A percentile compares a stretch with the other conserved stretches of the same genome.
These are phyloP conservation scores for Peromyscus polionotus DNA, from an alignment of 2,113 vertebrate genomes.

Conservation along the genomic window DNA sequence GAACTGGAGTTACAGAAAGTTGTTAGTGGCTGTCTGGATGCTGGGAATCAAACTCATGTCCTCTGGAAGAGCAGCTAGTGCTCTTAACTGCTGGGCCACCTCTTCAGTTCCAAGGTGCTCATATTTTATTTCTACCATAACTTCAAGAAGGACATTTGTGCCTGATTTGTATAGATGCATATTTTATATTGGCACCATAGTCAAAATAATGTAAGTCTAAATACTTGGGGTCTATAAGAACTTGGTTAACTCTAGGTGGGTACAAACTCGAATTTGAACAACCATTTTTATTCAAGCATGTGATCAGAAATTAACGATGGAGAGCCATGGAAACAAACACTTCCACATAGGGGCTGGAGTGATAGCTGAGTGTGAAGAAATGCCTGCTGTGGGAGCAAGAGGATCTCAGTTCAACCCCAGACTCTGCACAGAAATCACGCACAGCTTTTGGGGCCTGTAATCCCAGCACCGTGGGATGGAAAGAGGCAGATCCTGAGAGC, in stretches of 20 bases:
- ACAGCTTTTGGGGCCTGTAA: background rate
- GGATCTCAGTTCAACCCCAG: background rate
- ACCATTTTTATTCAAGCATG: background rate
- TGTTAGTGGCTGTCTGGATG: background rate
- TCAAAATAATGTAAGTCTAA: background rate
- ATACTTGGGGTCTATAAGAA: background rate
- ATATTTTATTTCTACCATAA: background rate
- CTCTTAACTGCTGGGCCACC: background rate
- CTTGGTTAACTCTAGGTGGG: background rate
- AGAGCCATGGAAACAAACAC: background rate
- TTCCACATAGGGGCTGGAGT: background rate
- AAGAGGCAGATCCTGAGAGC: background rate
- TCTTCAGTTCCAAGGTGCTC: background rate
- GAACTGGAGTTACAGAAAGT: background rate
- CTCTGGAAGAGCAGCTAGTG: background rate
- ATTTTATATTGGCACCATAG: background rate
- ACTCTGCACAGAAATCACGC: background rate
- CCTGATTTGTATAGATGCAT: background rate
- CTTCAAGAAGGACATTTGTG: background rate
- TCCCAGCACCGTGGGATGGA: background rate
- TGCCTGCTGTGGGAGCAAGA: background rate
- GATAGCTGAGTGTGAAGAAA: background rate
- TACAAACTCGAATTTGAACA: background rate
- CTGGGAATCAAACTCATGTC: background rate
- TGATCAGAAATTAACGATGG: background rate